A percentile compares a stretch with the other conserved stretches of the same genome.
These are phyloP conservation scores for Lepus townsendii DNA, from an alignment of 2,797 vertebrate species.

Conservation along the genomic window DNA sequence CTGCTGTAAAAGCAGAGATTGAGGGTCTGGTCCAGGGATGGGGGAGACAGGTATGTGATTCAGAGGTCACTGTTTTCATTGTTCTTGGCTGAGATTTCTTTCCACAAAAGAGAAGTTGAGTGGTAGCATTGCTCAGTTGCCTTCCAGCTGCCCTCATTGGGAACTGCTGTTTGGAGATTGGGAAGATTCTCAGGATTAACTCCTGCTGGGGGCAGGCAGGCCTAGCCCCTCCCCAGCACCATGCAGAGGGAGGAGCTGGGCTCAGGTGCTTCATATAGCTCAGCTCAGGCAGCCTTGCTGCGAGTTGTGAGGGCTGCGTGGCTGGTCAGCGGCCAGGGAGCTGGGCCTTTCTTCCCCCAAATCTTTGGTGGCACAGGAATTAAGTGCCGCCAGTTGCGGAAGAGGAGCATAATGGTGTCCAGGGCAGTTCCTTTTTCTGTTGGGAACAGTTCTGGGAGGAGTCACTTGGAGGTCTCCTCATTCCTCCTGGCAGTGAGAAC, in stretches of 20 bases:
- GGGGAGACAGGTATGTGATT: neutral
- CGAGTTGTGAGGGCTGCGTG: no score
- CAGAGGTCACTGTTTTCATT: neutral
- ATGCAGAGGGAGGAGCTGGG: neutral
- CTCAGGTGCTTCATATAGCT: neutral
- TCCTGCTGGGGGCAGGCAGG: neutral
- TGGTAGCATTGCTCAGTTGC: neutral
- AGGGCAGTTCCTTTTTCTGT: neutral
- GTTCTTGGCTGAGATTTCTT: slow-evolving; percentile 2
- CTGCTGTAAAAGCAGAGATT: neutral
- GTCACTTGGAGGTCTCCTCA: neutral
- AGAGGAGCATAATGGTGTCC: neutral
- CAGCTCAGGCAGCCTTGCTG: neutral
- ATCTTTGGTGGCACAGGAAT: neutral
- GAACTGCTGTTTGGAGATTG: neutral
- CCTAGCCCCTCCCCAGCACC: no score
- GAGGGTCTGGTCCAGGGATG: neutral
- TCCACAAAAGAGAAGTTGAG: neutral
- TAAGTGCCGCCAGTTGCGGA: neutral
- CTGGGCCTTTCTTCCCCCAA: neutral
- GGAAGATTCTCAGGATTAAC: neutral
- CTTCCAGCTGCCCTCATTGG: neutral
- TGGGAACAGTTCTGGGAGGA: neutral
- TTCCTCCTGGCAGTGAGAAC: neutral
- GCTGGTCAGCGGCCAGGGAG: no score